Evolutionary conservation across 2,113 vertebrate species (phyloP).

Genomic region (Lethenteron camtschaticum): DNA sequence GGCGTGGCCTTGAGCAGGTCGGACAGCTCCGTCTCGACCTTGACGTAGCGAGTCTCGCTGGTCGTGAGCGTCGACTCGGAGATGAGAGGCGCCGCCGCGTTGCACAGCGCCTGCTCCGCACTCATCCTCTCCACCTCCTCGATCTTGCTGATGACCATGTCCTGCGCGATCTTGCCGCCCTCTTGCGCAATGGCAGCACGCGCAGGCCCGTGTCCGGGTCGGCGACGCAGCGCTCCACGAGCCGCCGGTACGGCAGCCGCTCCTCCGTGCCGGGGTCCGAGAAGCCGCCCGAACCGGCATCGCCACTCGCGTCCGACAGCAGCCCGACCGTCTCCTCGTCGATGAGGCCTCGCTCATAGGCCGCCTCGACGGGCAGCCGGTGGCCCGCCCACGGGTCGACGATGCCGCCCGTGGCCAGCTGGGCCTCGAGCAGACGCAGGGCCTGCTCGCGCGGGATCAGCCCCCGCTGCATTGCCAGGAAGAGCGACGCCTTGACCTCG

Average conservation of each 20-base stretch:
- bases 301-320: constrained; percentile 17
- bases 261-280: constrained; percentile 31
- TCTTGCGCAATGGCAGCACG: constrained; percentile 22
- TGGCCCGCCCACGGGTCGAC: constrained; percentile 22
- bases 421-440: constrained; percentile 27
- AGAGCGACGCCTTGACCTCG: constrained; percentile 23
- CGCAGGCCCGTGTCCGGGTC: constrained; percentile 23
- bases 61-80: not conserved
- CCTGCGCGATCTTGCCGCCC: constrained; percentile 9
- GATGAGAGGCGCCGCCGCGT: not conserved
- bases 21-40: not conserved
- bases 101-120: not conserved
- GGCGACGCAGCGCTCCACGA: constrained; percentile 24
- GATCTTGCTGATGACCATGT: constrained; percentile 4
- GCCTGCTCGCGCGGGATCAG: constrained; percentile 27
- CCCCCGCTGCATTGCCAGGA: constrained; percentile 30
- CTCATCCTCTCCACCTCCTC: not conserved
- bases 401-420: constrained; percentile 28
- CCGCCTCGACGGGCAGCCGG: constrained; percentile 20
- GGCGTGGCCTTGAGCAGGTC: constrained; percentile 2
- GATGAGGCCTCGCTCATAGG: constrained; percentile 20
- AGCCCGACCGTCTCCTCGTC: constrained; percentile 18
- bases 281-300: constrained; percentile 25
- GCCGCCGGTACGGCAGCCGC: constrained; percentile 30
- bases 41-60: not conserved